Base-by-base conservation (phyloP, 2,888 invertebrate genomes). In the Neoascia interrupta region DNA sequence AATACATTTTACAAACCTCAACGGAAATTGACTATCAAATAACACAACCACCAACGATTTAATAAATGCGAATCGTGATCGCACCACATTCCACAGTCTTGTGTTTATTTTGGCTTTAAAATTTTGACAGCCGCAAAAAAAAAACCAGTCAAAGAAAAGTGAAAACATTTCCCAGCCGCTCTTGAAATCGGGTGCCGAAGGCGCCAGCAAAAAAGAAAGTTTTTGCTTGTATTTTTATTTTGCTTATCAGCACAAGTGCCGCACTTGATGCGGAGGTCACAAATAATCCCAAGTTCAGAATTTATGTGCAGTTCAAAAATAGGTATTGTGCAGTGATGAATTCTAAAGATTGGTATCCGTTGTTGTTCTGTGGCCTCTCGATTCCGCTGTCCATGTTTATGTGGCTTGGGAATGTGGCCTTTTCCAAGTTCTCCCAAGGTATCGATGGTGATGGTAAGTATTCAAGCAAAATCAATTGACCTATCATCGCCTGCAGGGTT, bases 381-480 rank as follows among this genome's bases (percentile, higher is more conserved):
- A 92, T 95, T 84, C 94, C 94, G 5, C 83, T 94, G n/a, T 94
- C 95, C 0, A 92, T 94, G 90, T 91, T 93, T 18, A 91, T 95
- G 89, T 95, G 94, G 94, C 90, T 92, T 81, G 90, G 92, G 16
- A 94, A 94, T 87, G 89, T 94, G 81, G 89, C 92, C n/a, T 92
- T 93, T 85, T 91, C 92, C 0, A 91, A 91, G 83, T 87, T 93
- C 21, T 90, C 90, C 81, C 89, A 89, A 31, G 88, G 89, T 39
- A 87, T 90, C 63, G 90, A 90, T 51, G 89, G 90, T 82, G 92
- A 92, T 84, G 92, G 92, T 92, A 88, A 86, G 84, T 70, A 15
- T 5, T 15, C 2, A 28, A 10, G 23, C 10, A 23, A 8, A 15
- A 16, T 18, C 15, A 26, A 6, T 23, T 43, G 45, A 41, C 10